Evolutionary conservation across 2,113 vertebrate genomes (phyloP), one percentile per base, ranked within the genome.

Genomic region (Oceanodroma tethys): DNA sequence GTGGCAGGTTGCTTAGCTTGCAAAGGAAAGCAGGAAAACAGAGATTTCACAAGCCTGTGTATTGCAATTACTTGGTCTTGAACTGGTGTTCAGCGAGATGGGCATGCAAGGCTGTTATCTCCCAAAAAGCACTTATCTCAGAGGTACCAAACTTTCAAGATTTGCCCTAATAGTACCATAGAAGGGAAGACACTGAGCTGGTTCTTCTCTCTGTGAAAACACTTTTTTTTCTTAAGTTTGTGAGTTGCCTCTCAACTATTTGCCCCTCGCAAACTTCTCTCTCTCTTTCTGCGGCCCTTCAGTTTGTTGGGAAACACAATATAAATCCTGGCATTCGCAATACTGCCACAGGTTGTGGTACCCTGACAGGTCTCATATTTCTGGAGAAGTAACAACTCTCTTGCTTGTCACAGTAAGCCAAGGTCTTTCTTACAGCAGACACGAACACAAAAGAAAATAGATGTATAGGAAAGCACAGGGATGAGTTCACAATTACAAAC

Each of bases 21-120:
- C 94, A 94, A 63, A 87, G 91, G 34, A 85, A 89, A 89, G 92
- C 66, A 73, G 66, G 78, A 87, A 88, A 92, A 21, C 60, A 68
- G 59, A 58, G 40, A 45, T 94, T 97, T 94, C 94, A 87, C 71
- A 95, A 93, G 62, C 38, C 48, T 34, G 78, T 67, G 21, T 25
- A 50, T 5, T 94, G 45, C 66, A 85, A 40, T 73, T 91, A 38
- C n/a, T 55, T 70, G n/a, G 45, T 60, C 32, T 45, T 66, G 53
- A 87, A 47, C 26, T 58, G 47, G 52, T 68, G 25, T 56, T 82
- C 70, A 50, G 50, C 0, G 1, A 80, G 38, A 70, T 11, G n/a
- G 45, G n/a, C n/a, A 43, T n/a, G 52, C 73, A 60, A 80, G 45
- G 56, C 76, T 82, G 68, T 15, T 56, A 65, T 5, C 34, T 78